These are phyloP conservation scores for Anser cygnoides DNA, from an alignment of 2,113 vertebrate genomes.

Conservation along the genomic window DNA sequence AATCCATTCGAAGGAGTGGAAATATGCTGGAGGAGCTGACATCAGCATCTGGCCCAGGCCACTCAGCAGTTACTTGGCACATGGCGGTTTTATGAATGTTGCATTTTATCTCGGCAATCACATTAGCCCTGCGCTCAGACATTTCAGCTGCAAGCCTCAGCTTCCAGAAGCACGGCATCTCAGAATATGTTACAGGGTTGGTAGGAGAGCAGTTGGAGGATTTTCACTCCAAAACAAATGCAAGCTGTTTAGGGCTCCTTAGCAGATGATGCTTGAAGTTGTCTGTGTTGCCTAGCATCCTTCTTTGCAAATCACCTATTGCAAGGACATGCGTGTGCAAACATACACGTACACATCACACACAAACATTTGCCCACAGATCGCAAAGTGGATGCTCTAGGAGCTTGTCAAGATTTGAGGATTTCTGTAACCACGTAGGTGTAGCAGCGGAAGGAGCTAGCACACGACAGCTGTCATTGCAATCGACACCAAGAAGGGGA, in stretches of 20 bases:
- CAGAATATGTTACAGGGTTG: not conserved
- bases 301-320: not conserved
- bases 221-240: not conserved
- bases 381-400: not conserved
- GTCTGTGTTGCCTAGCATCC: not conserved
- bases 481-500: not conserved
- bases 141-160: not conserved
- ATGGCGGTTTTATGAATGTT: fast-evolving
- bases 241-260: not conserved
- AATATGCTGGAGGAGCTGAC: not conserved
- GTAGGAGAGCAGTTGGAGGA: not conserved
- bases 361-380: not conserved
- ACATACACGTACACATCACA: not conserved
- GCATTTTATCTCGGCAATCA: not conserved
- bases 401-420: not conserved
- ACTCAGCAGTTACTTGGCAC: not conserved
- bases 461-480: not conserved
- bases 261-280: not conserved
- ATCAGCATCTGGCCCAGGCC: not conserved
- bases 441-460: not conserved
- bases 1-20: not conserved
- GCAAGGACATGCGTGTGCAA: not conserved
- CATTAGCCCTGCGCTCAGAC: not conserved
- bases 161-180: not conserved
- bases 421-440: not conserved